Base-by-base conservation (phyloP, 2,113 vertebrate genomes). In the Archocentrus centrarchus region DNA sequence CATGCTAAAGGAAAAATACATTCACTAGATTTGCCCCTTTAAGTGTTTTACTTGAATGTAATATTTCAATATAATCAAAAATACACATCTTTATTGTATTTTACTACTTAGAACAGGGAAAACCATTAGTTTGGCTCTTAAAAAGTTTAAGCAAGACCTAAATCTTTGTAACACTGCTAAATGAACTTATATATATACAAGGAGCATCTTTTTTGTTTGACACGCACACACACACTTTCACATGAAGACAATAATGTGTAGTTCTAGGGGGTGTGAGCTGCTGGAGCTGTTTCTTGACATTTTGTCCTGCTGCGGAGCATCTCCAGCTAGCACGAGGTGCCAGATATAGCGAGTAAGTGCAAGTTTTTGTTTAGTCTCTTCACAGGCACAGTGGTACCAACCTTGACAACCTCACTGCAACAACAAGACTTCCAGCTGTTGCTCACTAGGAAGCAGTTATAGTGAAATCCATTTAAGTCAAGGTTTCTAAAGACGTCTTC, bases 371-470 rank as follows among this genome's bases (percentile, higher is more conserved):
- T 73, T 73, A 55, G 47, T 55, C 47, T 73, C 68, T 55, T 73
- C 68, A 73, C 68, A 73, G 68, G 68, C 3, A 5, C 47, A 55
- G 68, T 73, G 68, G 68, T 50, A 73, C 68, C 68, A 55, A 73
- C 55, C 47, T 35, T 73, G 47, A 55, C 68, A 73, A 73, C 68
- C 68, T 35, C 68, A 32, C 68, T n/a, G 27, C 18, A 55, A 73
- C 47, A 73, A 55, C 68, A 55, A 73, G 68, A n/a, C 68, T 35
- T 73, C 68, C 68, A 73, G 68, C 47, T 73, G 68, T 73, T 73
- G 47, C 68, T 73, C 47, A n/a, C 68, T 30, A 55, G 47, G 68
- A 73, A 55, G 47, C 3, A 55, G 68, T 35, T 73, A 55, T 35
- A n/a, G 68, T 35, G 11, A 55, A 73, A 73, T 55, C 68, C 68